Conservation (phyloP, 2,113 vertebrate species). For the Tragelaphus strepsiceros region DNA sequence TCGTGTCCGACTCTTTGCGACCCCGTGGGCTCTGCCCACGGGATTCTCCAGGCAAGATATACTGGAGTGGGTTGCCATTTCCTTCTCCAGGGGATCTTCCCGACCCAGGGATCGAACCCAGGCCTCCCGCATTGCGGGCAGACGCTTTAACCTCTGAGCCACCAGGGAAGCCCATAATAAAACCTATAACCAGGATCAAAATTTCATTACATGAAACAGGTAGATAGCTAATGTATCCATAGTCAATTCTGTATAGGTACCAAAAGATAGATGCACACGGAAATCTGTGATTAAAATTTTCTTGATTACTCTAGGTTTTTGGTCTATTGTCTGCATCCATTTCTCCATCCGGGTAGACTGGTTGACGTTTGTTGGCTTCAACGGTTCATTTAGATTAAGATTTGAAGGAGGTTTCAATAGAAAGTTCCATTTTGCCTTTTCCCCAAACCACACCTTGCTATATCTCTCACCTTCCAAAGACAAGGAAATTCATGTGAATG, state of each 20-base stretch:
- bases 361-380: not conserved
- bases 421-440: not conserved
- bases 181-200: not conserved
- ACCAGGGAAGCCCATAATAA: too few relatives aligned
- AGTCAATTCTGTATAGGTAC: not conserved
- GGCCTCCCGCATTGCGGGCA: too few relatives aligned
- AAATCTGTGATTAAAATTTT: not conserved
- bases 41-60: too few relatives aligned
- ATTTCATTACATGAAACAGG: not conserved
- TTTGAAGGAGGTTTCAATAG: not conserved
- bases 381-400: not conserved
- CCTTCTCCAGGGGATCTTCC: too few relatives aligned
- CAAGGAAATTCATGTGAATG: not conserved
- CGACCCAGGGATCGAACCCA: too few relatives aligned
- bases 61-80: too few relatives aligned
- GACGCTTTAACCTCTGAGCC: too few relatives aligned
- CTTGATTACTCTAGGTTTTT: not conserved
- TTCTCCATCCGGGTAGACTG: not conserved
- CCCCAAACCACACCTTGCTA: not conserved
- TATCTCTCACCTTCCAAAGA: not conserved
- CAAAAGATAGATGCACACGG: not conserved
- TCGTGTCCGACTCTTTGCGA: too few relatives aligned
- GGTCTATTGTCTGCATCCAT: not conserved
- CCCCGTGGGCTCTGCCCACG: too few relatives aligned
- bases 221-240: not conserved